phyloP scores from a whole-genome alignment of 2,888 invertebrate genomes.

The Drosophila peninsularis region DNA sequence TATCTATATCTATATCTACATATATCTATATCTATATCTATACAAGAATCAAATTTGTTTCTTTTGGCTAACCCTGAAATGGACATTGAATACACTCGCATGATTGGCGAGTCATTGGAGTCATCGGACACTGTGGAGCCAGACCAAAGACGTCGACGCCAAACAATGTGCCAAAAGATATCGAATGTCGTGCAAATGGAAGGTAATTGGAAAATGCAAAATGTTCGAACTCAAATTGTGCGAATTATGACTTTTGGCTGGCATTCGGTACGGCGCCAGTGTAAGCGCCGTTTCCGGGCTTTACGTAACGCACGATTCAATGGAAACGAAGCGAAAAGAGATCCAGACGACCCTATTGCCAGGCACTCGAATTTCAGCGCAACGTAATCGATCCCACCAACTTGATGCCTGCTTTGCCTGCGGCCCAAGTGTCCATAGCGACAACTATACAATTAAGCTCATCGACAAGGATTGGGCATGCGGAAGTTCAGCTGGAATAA shows the following conservation, averaged over 20 bases:
- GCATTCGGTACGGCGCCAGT: not conserved
- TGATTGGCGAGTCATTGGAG: not conserved
- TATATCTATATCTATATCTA: too few relatives aligned
- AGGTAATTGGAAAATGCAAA: conserved; percentile 6
- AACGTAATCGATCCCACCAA: conserved; percentile 7
- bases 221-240: not conserved
- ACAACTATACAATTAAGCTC: not conserved
- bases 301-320: conserved; percentile 2
- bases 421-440: not conserved
- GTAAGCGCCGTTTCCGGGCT: not conserved
- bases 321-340: not conserved
- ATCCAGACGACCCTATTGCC: not conserved
- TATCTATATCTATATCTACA: too few relatives aligned
- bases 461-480: not conserved
- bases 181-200: conserved; percentile 1
- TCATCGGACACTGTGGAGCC: not conserved
- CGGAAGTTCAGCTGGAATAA: not conserved
- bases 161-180: conserved; percentile 1
- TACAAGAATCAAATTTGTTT: too few relatives aligned
- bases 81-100: conserved; percentile 6
- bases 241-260: conserved; percentile 4
- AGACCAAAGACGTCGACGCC: not conserved
- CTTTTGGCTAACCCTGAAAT: not conserved
- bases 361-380: conserved; percentile 3
- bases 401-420: not conserved